phyloP scores from a whole-genome alignment of 2,113 vertebrate genomes.

The Chrysemys picta region DNA sequence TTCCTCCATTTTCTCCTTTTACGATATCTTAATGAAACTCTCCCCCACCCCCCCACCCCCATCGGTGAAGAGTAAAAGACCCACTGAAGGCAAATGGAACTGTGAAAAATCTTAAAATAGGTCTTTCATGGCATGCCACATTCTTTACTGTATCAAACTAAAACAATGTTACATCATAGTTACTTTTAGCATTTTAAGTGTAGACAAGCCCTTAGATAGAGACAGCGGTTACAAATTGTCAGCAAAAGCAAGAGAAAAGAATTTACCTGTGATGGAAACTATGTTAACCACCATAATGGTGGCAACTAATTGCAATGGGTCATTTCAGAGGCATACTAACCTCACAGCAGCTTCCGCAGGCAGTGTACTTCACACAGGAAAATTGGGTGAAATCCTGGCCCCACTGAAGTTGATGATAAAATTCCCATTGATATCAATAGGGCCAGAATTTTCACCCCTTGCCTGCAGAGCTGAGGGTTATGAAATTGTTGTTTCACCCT shows the following conservation, averaged over 20 bases:
- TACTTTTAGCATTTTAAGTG: not conserved
- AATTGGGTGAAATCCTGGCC: not conserved
- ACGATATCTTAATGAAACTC: too few species aligned
- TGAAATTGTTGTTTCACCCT: rapidly evolving
- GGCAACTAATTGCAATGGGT: not conserved
- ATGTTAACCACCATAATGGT: not conserved
- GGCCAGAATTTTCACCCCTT: not conserved
- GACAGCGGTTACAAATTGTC: not conserved
- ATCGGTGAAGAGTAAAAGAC: not conserved
- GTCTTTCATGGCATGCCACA: not conserved
- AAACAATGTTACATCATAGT: constrained; percentile 35
- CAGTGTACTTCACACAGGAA: not conserved
- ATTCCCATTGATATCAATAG: not conserved
- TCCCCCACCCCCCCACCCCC: too few species aligned
- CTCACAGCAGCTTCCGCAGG: not conserved
- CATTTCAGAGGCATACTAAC: not conserved
- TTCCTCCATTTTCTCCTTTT: not conserved
- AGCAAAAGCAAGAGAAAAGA: constrained; percentile 13
- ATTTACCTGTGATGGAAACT: not conserved
- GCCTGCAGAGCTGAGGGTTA: not conserved
- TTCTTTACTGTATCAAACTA: not conserved
- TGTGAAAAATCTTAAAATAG: constrained; percentile 57
- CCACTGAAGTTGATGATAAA: not conserved
- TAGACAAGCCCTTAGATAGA: rapidly evolving
- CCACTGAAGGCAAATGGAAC: constrained; percentile 47